These are phyloP conservation scores for Exocentrus adspersus DNA, from an alignment of 2,888 invertebrate genomes.

Conservation along the genomic window DNA sequence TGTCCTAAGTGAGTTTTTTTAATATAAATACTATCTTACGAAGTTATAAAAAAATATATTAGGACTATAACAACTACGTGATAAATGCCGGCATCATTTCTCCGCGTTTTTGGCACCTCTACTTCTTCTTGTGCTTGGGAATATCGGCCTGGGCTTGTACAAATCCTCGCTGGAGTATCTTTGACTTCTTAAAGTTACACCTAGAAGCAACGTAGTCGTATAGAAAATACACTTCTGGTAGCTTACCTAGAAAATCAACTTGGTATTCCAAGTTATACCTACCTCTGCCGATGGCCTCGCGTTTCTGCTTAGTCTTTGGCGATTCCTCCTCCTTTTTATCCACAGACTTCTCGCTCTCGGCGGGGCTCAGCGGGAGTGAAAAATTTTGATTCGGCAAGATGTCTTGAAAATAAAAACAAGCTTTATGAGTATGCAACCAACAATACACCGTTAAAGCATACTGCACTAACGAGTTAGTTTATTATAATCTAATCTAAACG, in stretches of 20 bases:
- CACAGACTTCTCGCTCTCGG: conserved; percentile 57
- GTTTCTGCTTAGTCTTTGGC: conserved; percentile 40
- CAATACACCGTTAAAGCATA: too few relatives aligned
- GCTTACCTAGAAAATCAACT: too few relatives aligned
- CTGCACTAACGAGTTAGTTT: not conserved
- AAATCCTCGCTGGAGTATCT: conserved; percentile 76
- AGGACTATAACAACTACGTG: conserved; percentile 7
- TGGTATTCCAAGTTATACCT: conserved; percentile 20
- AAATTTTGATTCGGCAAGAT: conserved; percentile 46
- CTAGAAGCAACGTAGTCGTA: conserved; percentile 22
- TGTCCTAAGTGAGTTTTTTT: conserved; percentile 8
- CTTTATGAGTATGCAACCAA: too few relatives aligned
- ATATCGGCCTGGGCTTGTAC: conserved; percentile 74
- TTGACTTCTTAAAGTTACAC: conserved; percentile 57
- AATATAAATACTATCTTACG: conserved; percentile 28
- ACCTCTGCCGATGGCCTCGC: conserved; percentile 38
- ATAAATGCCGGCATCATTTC: conserved; percentile 16
- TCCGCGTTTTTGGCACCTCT: conserved; percentile 49
- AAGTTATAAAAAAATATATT: conserved; percentile 29
- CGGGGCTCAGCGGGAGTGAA: conserved; percentile 57
- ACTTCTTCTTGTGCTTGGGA: conserved; percentile 66
- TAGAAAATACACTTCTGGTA: too few relatives aligned
- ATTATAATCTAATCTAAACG: not conserved
- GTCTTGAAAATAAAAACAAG: conserved; percentile 35
- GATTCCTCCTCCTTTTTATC: conserved; percentile 47